Evolutionary conservation across 2,888 invertebrate genomes (phyloP).

Genomic region (Tricholauxania praeusta): DNA sequence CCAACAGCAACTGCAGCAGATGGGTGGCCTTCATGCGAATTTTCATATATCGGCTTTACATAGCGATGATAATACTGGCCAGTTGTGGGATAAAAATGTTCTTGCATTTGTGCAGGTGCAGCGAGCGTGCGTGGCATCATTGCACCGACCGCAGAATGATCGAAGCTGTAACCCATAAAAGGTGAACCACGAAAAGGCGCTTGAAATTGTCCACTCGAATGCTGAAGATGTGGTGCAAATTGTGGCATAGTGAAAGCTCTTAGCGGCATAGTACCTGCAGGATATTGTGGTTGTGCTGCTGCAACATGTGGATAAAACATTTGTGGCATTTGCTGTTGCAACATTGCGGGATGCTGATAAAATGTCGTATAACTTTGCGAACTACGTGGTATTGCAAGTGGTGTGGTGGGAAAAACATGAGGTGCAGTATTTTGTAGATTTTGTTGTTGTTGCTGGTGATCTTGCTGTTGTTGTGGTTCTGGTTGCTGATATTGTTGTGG

Average conservation of each 20-base stretch:
- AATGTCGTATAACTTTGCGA: neutral
- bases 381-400: neutral
- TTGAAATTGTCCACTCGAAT: constrained; percentile 40
- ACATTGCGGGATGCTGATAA: constrained; percentile 3
- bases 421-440: constrained; percentile 29
- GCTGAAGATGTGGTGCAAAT: constrained; percentile 3
- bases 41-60: constrained; percentile 40
- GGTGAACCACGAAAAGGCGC: constrained; percentile 56
- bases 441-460: constrained; percentile 15
- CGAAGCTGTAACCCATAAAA: constrained; percentile 53
- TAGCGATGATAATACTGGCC: constrained; percentile 33
- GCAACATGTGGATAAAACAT: neutral
- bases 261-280: neutral
- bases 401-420: constrained; percentile 13
- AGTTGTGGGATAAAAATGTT: constrained; percentile 8
- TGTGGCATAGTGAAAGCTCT: neutral
- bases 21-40: constrained; percentile 13
- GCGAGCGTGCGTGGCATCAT: constrained; percentile 27
- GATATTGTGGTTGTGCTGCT: neutral
- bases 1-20: neutral
- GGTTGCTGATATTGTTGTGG: neutral
- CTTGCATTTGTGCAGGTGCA: neutral
- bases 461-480: neutral
- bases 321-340: neutral
- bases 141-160: constrained; percentile 30